Conservation (phyloP, 2,113 vertebrate species). For the Calidris pygmaea region DNA sequence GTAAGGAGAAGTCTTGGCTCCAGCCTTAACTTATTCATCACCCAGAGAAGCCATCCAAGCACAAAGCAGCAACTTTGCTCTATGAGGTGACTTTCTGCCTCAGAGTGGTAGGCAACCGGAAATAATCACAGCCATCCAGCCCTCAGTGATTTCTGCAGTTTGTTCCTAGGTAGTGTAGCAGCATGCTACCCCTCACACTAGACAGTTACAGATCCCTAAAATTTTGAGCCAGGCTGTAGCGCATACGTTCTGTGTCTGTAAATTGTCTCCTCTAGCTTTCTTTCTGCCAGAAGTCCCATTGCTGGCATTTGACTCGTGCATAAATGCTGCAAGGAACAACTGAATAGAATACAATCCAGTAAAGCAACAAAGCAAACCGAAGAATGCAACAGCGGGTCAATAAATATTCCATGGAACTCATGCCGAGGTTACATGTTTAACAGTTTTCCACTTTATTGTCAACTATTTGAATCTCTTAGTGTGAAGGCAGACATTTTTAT, state of each 20-base stretch:
- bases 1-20: neutral
- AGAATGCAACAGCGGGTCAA: conserved; percentile 40
- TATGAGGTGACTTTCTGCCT: neutral
- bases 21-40: neutral
- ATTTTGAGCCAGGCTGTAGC: neutral
- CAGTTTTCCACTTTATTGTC: conserved; percentile 74
- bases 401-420: conserved; percentile 69
- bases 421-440: conserved; percentile 74
- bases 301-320: neutral
- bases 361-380: conserved; percentile 17
- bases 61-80: neutral
- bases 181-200: neutral
- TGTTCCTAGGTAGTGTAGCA: rapidly evolving
- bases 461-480: conserved; percentile 75
- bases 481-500: conserved; percentile 76
- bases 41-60: neutral
- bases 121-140: rapidly evolving
- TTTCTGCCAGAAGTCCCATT: neutral
- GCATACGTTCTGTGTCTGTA: rapidly evolving
- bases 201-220: neutral
- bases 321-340: neutral
- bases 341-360: conserved; percentile 1
- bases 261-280: neutral
- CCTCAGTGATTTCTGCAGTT: neutral
- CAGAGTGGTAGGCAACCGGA: neutral